A percentile compares a stretch with the other conserved stretches of the same genome.
Evolutionary conservation across 2,113 vertebrate species (phyloP).

Genomic region (Nerophis ophidion): DNA sequence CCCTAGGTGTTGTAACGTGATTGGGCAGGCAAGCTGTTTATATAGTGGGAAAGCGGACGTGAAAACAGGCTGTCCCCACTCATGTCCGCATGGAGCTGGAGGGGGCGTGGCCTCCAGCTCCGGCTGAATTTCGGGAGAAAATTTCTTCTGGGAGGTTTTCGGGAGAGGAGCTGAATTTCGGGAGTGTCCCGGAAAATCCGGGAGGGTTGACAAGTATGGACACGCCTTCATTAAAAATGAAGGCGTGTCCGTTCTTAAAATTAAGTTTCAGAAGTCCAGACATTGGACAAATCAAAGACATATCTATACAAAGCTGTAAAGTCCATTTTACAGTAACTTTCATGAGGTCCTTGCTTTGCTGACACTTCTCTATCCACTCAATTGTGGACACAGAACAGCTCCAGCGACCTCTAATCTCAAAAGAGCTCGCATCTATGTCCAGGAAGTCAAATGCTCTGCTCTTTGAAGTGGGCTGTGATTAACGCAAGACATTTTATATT

Average conservation of each 20-base stretch:
- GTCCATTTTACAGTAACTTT: conserved; percentile 57
- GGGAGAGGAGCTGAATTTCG: too few relatives aligned
- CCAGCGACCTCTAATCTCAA: conserved; percentile 47
- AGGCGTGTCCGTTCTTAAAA: background rate
- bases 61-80: too few relatives aligned
- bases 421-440: conserved; percentile 35
- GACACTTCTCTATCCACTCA: conserved; percentile 58
- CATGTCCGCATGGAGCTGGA: too few relatives aligned
- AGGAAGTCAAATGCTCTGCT: conserved; percentile 47
- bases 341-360: conserved; percentile 42
- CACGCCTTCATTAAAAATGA: background rate
- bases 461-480: conserved; percentile 58
- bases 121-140: too few relatives aligned
- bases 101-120: too few relatives aligned
- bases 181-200: too few relatives aligned
- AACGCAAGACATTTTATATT: conserved; percentile 39
- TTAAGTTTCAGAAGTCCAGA: conserved; percentile 11
- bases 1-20: too few relatives aligned
- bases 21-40: too few relatives aligned
- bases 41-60: too few relatives aligned
- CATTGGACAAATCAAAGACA: conserved; percentile 32
- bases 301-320: conserved; percentile 53
- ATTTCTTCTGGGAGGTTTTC: too few relatives aligned
- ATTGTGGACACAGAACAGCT: conserved; percentile 44
- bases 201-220: conserved; percentile 39